These are phyloP conservation scores for Zaprionus davidi DNA, from an alignment of 1,140 invertebrate genomes.

Conservation along the genomic window DNA sequence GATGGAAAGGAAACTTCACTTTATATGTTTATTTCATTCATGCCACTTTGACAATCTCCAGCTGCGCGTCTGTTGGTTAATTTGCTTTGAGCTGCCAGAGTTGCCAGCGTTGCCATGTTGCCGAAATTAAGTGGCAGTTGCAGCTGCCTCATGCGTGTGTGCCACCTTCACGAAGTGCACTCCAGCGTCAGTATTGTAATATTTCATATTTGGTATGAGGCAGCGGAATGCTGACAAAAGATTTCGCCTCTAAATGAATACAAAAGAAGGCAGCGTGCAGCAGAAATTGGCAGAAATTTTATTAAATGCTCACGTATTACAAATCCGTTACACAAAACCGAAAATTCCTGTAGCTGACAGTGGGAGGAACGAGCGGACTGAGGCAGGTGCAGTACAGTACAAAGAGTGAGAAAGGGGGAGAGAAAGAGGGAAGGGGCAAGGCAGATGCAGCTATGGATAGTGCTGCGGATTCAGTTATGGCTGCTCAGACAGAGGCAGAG, in stretches of 20 bases:
- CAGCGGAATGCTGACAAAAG: conserved; percentile 31
- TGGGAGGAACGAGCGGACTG: conserved; percentile 25
- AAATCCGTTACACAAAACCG: conserved; percentile 80
- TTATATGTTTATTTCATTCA: background rate
- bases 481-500: background rate
- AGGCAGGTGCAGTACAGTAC: conserved; percentile 11
- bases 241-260: conserved; percentile 63
- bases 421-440: too few relatives aligned
- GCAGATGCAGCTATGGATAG: too few relatives aligned
- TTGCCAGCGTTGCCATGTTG: conserved; percentile 16
- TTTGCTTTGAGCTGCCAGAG: conserved; percentile 9
- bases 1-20: background rate
- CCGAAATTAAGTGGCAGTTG: conserved; percentile 34
- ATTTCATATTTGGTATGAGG: conserved; percentile 33
- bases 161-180: background rate
- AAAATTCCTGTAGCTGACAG: conserved; percentile 78
- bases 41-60: conserved; percentile 8
- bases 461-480: conserved; percentile 36
- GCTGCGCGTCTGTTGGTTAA: conserved; percentile 18
- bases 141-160: background rate
- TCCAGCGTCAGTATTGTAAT: conserved; percentile 26
- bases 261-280: conserved; percentile 40
- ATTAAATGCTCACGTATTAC: conserved; percentile 82
- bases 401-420: too few relatives aligned
- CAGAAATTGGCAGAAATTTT: conserved; percentile 79